Conservation (phyloP, 2,797 vertebrate genomes). For the Chaenodraco wilsoni region DNA sequence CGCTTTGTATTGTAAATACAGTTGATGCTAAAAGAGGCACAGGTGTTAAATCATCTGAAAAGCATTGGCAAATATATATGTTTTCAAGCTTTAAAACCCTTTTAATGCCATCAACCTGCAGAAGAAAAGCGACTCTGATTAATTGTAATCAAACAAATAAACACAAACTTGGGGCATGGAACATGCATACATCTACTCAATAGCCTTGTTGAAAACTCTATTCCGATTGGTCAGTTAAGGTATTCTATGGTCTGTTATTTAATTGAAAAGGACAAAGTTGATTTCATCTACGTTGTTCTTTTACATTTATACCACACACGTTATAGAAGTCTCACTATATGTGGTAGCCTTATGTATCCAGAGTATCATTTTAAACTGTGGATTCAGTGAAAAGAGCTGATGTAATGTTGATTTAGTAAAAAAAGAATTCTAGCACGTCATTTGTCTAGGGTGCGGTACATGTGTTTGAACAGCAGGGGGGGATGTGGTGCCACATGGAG, state of each 20-base stretch:
- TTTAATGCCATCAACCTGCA: too few relatives aligned
- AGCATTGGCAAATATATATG: too few relatives aligned
- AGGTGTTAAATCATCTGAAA: too few relatives aligned
- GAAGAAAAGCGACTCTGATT: too few relatives aligned
- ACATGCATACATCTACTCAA: not conserved
- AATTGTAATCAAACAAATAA: too few relatives aligned
- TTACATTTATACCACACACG: not conserved
- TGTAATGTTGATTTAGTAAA: not conserved
- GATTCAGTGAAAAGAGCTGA: not conserved
- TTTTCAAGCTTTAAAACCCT: too few relatives aligned
- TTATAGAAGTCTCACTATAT: not conserved
- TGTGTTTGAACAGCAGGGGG: slow-evolving; percentile 67
- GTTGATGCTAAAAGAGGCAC: too few relatives aligned
- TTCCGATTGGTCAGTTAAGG: too few relatives aligned
- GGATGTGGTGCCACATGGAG: slow-evolving; percentile 47
- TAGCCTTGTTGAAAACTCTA: too few relatives aligned
- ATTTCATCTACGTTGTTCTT: not conserved
- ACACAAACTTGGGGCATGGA: not conserved
- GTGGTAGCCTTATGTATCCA: not conserved
- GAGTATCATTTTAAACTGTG: not conserved
- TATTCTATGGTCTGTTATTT: too few relatives aligned
- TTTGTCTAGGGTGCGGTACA: slow-evolving; percentile 39
- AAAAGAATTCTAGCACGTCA: not conserved
- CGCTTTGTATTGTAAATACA: too few relatives aligned
- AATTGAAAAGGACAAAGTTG: too few relatives aligned